Evolutionary conservation across 1,140 invertebrate genomes (phyloP), one percentile per base, ranked within the genome.

Genomic region (Drosophila leontia): DNA sequence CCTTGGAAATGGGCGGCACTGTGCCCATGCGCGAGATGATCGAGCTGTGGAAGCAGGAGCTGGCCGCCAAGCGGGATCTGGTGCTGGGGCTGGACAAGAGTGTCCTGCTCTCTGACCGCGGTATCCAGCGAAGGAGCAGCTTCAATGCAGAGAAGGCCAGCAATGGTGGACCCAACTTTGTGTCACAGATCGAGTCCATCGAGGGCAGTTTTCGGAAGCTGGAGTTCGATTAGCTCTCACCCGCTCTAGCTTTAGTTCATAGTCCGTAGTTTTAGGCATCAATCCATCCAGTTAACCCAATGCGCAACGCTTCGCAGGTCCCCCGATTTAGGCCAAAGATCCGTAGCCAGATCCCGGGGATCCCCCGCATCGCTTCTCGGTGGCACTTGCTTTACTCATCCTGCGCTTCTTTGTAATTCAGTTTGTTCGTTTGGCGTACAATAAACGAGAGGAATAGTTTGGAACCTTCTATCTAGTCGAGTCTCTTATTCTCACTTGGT

Each of bases 11-110:
- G 87, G 97, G 97, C 3, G 97, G 97, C 0, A 93, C 94, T 15
- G 93, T 97, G 59, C 95, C 96, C 32, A 93, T 96, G 62, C 93
- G 94, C 3, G 95, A 96, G 48, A 97, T 98, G 96, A 96, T 96
- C n/a, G 94, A 94, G 91, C 93, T 92, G 75, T 96, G 96, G 82
- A 96, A 96, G 75, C 93, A 94, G 53, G 93, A 95, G 47, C 79
- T 97, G 13, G 91, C 93, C 44, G 93, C 94, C 26, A 96, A 96
- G 68, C 93, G 95, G 50, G 94, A 96, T 13, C 91, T 94, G 26
- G 88, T 97, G 39, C 92, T 96, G 3, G 94, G 94, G 0, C 91
- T 97, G 6, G 96, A 97, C 71, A 93, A 96, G 35, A 96, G 97
- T 95, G 94, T 94, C 53, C 95, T 96, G 41, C 75, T 94, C 4